phyloP scores from a whole-genome alignment of 2,797 vertebrate genomes.

The Leptodactylus fallax region DNA sequence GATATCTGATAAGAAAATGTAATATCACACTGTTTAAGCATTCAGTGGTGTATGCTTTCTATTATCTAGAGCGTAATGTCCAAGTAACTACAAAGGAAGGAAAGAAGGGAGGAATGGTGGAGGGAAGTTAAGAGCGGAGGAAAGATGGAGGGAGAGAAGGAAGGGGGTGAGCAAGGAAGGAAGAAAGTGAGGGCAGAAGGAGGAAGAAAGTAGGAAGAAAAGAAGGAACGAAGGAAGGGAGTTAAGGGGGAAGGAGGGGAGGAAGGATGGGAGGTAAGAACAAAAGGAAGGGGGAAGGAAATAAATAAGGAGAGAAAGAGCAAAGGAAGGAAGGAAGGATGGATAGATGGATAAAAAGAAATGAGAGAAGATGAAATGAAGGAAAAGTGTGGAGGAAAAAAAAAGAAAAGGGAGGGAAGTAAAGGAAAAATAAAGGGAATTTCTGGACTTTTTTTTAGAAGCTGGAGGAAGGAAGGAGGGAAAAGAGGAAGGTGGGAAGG shows the following conservation, averaged over 20 bases:
- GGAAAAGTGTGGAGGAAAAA: neutral
- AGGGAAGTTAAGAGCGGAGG: neutral
- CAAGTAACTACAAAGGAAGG: neutral
- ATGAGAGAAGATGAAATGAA: neutral
- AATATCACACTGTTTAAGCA: too few relatives aligned
- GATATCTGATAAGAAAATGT: too few relatives aligned
- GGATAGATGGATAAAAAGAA: too few relatives aligned
- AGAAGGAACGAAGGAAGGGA: too few relatives aligned
- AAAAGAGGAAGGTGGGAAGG: neutral
- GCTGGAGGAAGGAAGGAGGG: too few relatives aligned
- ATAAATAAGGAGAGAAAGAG: neutral
- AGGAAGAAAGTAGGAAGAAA: neutral
- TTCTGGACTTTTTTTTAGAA: too few relatives aligned
- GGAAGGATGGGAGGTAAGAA: too few relatives aligned
- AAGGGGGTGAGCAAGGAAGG: neutral
- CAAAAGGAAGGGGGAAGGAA: neutral
- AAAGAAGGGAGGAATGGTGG: neutral
- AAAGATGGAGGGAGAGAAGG: neutral
- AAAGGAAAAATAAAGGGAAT: too few relatives aligned
- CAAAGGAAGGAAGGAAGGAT: neutral
- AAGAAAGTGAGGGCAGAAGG: too few relatives aligned
- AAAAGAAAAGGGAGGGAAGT: neutral
- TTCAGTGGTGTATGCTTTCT: too few relatives aligned
- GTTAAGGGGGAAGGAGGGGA: too few relatives aligned
- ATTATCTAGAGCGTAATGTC: too few relatives aligned